Evolutionary conservation across 1,140 invertebrate genomes (phyloP).

Genomic region (Capitella teleta): DNA sequence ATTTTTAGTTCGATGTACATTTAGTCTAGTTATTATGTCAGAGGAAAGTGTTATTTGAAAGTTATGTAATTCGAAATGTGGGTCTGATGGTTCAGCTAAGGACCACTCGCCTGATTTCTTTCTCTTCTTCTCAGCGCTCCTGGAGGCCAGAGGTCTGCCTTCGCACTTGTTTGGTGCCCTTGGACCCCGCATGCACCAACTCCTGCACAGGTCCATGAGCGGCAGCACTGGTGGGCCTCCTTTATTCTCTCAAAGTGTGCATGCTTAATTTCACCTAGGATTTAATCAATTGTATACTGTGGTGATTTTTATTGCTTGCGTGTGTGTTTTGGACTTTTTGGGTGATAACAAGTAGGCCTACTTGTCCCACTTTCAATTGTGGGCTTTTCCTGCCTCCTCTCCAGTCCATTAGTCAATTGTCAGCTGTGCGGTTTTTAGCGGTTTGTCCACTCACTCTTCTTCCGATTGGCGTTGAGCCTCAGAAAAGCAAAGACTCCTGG

Average conservation of each 20-base stretch:
- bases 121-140: constrained; percentile 50
- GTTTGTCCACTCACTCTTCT: too few relatives aligned
- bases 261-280: background rate
- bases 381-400: too few relatives aligned
- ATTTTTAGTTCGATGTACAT: background rate
- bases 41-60: constrained; percentile 65
- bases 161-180: constrained; percentile 84
- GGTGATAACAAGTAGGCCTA: background rate
- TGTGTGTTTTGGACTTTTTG: background rate
- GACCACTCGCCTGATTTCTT: background rate
- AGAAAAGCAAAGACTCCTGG: too few relatives aligned
- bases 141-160: constrained; percentile 86
- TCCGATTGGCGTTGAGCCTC: too few relatives aligned
- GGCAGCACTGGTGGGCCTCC: constrained; percentile 28
- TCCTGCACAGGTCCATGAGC: constrained; percentile 82
- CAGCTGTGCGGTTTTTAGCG: too few relatives aligned
- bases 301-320: too few relatives aligned
- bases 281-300: background rate
- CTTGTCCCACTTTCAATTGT: background rate
- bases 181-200: constrained; percentile 91
- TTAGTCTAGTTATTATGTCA: constrained; percentile 41
- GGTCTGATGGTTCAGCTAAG: too few relatives aligned
- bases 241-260: too few relatives aligned
- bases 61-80: background rate
- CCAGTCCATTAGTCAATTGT: too few relatives aligned